Conservation (phyloP, 2,888 invertebrate species). For the Lasioglossum marginatum region DNA sequence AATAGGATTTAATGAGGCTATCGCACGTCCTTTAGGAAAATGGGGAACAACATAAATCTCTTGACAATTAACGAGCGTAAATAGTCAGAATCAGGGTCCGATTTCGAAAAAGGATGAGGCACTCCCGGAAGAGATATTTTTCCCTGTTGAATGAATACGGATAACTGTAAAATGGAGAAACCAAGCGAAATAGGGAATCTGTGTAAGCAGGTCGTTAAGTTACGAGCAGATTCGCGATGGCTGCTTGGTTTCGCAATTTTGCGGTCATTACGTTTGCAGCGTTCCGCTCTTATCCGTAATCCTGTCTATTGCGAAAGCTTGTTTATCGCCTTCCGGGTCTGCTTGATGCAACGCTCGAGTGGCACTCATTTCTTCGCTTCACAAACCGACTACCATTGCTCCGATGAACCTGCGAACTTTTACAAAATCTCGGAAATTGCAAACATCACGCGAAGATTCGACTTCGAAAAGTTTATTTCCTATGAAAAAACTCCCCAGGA, state of each 20-base stretch:
- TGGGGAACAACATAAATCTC: not conserved
- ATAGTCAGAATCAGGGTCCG: not conserved
- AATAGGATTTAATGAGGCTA: not conserved
- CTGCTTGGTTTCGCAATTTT: conserved; percentile 57
- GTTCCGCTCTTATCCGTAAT: conserved; percentile 48
- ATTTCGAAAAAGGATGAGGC: not conserved
- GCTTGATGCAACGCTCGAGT: conserved; percentile 35
- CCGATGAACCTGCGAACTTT: not conserved
- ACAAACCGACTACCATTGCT: conserved; percentile 8
- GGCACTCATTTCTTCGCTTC: conserved; percentile 33
- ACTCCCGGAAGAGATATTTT: conserved; percentile 24
- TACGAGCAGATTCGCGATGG: conserved; percentile 46
- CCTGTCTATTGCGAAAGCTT: conserved; percentile 49
- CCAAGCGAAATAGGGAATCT: conserved; percentile 12
- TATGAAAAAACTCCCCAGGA: not conserved
- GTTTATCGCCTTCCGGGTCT: conserved; percentile 54
- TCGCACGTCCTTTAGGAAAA: not conserved
- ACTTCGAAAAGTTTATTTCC: not conserved
- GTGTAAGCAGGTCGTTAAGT: conserved; percentile 53
- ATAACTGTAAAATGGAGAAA: conserved; percentile 16
- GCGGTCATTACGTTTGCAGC: conserved; percentile 51
- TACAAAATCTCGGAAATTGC: not conserved
- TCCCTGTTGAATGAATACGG: not conserved
- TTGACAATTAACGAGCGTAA: not conserved
- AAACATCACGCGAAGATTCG: not conserved